Conservation (phyloP, 1,140 invertebrate species). For the Hirudo medicinalis region DNA sequence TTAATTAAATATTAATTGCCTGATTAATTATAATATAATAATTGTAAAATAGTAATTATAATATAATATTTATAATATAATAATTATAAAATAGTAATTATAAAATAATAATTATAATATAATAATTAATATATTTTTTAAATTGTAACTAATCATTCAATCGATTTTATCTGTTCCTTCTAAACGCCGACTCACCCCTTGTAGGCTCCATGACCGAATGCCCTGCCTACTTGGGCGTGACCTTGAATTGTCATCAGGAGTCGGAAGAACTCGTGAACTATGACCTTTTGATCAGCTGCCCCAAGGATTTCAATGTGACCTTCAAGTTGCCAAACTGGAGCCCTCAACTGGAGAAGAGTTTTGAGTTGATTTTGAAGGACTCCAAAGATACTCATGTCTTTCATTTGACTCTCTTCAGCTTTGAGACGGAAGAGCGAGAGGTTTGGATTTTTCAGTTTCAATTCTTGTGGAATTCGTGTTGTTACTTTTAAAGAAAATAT, state of each 20-base stretch:
- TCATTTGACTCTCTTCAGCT: slow-evolving; percentile 20
- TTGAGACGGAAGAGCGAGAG: slow-evolving; percentile 11
- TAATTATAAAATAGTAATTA: too few relatives aligned
- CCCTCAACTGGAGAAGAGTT: slow-evolving; percentile 19
- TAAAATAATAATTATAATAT: too few relatives aligned
- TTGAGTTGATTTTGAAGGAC: slow-evolving; percentile 20
- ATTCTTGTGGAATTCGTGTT: too few relatives aligned
- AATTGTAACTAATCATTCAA: too few relatives aligned
- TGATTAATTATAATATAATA: too few relatives aligned
- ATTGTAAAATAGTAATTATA: too few relatives aligned
- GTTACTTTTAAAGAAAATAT: too few relatives aligned
- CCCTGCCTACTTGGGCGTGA: slow-evolving; percentile 23
- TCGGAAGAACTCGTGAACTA: slow-evolving; percentile 21
- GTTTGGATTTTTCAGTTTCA: neutral
- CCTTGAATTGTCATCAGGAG: slow-evolving; percentile 19
- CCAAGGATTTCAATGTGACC: slow-evolving; percentile 21
- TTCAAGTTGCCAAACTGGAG: slow-evolving; percentile 22
- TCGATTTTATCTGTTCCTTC: too few relatives aligned
- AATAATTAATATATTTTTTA: too few relatives aligned
- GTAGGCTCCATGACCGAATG: slow-evolving; percentile 22
- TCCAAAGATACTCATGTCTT: slow-evolving; percentile 16
- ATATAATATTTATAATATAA: too few relatives aligned
- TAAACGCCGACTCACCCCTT: slow-evolving; percentile 4
- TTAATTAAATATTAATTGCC: too few relatives aligned
- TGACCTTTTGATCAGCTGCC: slow-evolving; percentile 23